These are phyloP conservation scores for Sebastes hopkinsi DNA, from an alignment of 2,797 vertebrate species.

Conservation along the genomic window DNA sequence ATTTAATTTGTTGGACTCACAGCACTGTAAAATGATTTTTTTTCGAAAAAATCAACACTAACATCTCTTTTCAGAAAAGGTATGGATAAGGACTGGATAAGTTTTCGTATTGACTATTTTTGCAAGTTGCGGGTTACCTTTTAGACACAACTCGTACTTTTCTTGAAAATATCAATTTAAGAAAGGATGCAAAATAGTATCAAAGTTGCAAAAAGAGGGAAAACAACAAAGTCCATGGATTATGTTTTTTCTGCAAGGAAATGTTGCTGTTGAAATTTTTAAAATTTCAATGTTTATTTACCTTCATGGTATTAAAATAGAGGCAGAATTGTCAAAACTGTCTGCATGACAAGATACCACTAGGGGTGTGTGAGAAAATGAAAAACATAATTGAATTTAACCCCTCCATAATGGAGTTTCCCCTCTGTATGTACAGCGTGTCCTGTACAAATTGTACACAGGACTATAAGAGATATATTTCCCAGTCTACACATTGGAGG, in stretches of 20 bases:
- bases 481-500: not conserved
- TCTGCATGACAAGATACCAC: not conserved
- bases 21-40: too few species aligned
- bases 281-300: not conserved
- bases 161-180: not conserved
- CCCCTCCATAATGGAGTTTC: not conserved
- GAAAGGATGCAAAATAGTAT: not conserved
- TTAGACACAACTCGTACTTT: not conserved
- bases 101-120: too few species aligned
- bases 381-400: not conserved
- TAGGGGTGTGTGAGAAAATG: not conserved
- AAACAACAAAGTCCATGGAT: not conserved
- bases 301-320: not conserved
- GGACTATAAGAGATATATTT: not conserved
- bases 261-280: not conserved
- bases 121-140: too few species aligned
- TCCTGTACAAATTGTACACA: not conserved
- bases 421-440: not conserved
- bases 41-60: not conserved
- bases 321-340: not conserved
- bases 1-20: not conserved
- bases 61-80: not conserved
- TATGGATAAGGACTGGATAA: not conserved
- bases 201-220: not conserved
- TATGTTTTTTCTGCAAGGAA: not conserved